Conservation (phyloP, 1,140 invertebrate genomes). For the Augochlora pura region DNA sequence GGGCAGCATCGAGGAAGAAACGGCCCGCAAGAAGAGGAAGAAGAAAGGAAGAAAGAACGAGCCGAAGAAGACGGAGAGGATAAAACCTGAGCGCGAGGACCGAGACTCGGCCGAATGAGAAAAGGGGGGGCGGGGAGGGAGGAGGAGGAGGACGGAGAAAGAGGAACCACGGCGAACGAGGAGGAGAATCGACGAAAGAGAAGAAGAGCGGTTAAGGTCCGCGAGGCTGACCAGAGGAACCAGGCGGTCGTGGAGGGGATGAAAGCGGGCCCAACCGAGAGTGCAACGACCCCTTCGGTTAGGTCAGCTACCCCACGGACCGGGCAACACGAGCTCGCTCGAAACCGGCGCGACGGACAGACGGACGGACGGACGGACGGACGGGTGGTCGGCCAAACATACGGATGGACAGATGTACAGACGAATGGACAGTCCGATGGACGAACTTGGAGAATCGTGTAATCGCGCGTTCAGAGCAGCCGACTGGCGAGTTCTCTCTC, state of each 20-base stretch:
- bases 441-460: constrained; percentile 56
- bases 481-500: constrained; percentile 7
- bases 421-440: constrained; percentile 45
- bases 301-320: constrained; percentile 78
- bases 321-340: constrained; percentile 34
- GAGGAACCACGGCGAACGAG: constrained; percentile 27
- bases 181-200: constrained; percentile 39
- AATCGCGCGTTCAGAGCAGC: constrained; percentile 35
- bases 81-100: no score
- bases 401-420: constrained; percentile 53
- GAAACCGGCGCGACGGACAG: constrained; percentile 54
- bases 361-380: constrained; percentile 39
- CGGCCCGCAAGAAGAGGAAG: no score
- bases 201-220: constrained; percentile 64
- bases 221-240: constrained; percentile 69
- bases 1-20: no score
- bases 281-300: constrained; percentile 77
- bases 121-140: constrained; percentile 38
- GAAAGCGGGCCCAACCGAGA: constrained; percentile 72
- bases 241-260: constrained; percentile 65
- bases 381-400: constrained; percentile 57
- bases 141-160: background rate
- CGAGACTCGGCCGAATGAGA: background rate
- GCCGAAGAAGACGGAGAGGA: no score
- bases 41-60: no score